phyloP scores from a whole-genome alignment of 2,888 invertebrate species.

The Cryptocephalus moraei region DNA sequence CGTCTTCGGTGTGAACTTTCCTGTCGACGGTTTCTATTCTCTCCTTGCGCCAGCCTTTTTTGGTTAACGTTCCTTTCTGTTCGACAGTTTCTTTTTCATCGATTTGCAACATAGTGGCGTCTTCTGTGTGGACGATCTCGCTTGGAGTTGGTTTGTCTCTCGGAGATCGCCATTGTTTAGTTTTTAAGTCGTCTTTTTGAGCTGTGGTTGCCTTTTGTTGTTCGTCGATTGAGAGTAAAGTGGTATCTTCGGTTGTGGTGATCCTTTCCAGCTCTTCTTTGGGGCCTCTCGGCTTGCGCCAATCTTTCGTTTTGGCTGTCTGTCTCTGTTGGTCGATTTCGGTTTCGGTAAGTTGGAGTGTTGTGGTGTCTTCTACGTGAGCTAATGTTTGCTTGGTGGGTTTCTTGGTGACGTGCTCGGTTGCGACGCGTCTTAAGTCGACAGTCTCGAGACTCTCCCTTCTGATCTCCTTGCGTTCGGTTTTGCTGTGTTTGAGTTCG shows the following conservation, averaged over 20 bases:
- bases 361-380: constrained; percentile 24
- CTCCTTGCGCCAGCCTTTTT: constrained; percentile 19
- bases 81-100: constrained; percentile 15
- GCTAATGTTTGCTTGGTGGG: not conserved
- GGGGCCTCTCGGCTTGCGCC: constrained; percentile 27
- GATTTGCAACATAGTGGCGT: constrained; percentile 1
- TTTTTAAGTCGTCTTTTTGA: not conserved
- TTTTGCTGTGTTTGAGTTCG: constrained; percentile 14
- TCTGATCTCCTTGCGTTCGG: constrained; percentile 27
- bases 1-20: constrained; percentile 15
- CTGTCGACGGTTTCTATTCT: constrained; percentile 11
- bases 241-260: constrained; percentile 22
- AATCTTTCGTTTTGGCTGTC: constrained; percentile 31
- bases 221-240: constrained; percentile 31
- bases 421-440: constrained; percentile 46
- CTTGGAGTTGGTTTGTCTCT: constrained; percentile 10
- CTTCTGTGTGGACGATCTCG: constrained; percentile 13
- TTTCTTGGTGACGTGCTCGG: too few relatives aligned
- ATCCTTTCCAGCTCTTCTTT: constrained; percentile 26
- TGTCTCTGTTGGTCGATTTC: constrained; percentile 10
- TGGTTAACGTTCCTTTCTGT: constrained; percentile 13
- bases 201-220: constrained; percentile 12
- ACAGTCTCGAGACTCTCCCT: constrained; percentile 39
- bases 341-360: constrained; percentile 20
- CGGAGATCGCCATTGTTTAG: constrained; percentile 16